Percentiles rank a stretch among this genome's conserved stretches.
Conservation (phyloP, 35 echinoderm and acorn worm species). For the Chiridota heheva region DNA sequence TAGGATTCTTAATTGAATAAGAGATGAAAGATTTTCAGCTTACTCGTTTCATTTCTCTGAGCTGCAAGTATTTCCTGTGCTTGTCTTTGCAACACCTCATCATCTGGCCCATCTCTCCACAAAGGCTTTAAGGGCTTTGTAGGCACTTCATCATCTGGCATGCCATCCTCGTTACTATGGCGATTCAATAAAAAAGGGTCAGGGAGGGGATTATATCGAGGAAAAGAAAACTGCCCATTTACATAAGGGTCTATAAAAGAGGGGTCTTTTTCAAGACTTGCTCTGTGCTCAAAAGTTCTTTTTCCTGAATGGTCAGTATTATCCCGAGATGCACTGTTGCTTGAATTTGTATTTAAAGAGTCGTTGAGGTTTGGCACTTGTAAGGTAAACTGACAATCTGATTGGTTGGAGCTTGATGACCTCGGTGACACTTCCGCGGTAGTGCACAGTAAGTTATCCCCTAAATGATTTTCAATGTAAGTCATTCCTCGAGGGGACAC, state of each 20-base stretch:
- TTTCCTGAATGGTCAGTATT: background rate
- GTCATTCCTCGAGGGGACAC: too few species aligned
- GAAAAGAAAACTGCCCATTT: background rate
- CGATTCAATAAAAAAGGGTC: conserved; percentile 8
- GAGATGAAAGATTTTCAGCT: too few species aligned
- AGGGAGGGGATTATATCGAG: conserved; percentile 19
- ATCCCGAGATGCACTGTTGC: background rate
- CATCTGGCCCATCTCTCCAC: conserved; percentile 72
- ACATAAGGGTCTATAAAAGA: background rate
- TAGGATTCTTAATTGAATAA: too few species aligned
- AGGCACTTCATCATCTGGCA: conserved; percentile 4
- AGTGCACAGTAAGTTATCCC: too few species aligned
- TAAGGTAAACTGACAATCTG: background rate
- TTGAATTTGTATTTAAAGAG: background rate
- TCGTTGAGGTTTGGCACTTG: conserved; percentile 10
- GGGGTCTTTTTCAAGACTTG: background rate
- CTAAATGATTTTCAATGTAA: too few species aligned
- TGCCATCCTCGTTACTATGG: background rate
- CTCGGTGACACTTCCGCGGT: too few species aligned
- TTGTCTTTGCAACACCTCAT: conserved; percentile 67
- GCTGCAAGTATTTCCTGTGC: conserved; percentile 80
- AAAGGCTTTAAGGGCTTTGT: conserved; percentile 59
- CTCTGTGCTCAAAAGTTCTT: background rate
- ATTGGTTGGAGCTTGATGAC: too few species aligned
- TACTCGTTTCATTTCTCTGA: conserved; percentile 56